Evolutionary conservation across 2,113 vertebrate genomes (phyloP).

Genomic region (Heterotis niloticus): DNA sequence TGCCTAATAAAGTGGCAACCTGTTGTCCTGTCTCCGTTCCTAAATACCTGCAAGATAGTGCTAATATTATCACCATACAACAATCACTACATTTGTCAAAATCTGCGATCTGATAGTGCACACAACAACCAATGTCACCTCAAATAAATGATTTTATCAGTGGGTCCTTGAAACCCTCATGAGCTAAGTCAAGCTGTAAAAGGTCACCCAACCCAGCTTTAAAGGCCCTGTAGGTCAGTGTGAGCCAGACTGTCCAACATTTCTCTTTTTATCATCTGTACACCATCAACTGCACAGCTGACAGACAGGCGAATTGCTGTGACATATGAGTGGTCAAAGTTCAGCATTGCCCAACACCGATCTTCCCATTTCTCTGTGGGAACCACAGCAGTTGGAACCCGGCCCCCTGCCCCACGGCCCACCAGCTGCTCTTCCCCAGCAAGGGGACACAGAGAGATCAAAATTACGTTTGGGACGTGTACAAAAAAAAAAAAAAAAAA

Average conservation of each 20-base stretch:
- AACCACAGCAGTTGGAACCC: background rate
- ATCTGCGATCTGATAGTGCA: background rate
- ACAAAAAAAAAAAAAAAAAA: background rate
- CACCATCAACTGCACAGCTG: conserved; percentile 1
- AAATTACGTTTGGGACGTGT: conserved; percentile 5
- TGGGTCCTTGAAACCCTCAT: background rate
- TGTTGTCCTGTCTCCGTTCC: background rate
- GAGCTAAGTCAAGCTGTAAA: conserved; percentile 5
- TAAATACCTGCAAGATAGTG: background rate
- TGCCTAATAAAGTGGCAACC: too few species aligned
- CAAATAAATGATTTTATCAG: background rate
- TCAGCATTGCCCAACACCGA: background rate
- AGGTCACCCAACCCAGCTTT: background rate
- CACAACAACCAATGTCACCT: background rate
- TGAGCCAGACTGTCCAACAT: background rate
- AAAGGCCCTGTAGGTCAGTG: background rate
- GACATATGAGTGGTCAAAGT: background rate
- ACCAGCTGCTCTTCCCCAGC: background rate
- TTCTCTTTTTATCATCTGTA: conserved; percentile 7
- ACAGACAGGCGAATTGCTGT: background rate
- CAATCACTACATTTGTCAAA: background rate
- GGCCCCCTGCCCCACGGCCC: background rate
- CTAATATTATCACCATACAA: background rate
- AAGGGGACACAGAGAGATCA: background rate
- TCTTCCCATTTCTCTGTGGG: background rate